A percentile compares a stretch with the other conserved stretches of the same genome.
phyloP scores from a whole-genome alignment of 2,888 invertebrate genomes.

The Rhagonycha lutea region DNA sequence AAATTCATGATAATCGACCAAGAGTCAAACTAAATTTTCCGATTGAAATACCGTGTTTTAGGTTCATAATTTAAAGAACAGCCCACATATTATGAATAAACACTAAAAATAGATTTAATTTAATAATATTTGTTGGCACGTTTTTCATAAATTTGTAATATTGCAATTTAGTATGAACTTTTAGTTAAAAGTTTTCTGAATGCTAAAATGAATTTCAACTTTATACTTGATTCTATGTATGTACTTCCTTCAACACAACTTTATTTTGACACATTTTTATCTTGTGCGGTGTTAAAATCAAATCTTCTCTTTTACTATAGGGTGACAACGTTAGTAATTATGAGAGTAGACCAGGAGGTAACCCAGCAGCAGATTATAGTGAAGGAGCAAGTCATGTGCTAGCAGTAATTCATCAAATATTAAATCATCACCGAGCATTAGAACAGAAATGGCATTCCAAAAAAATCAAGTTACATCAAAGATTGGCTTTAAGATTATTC shows the following conservation, averaged over 20 bases:
- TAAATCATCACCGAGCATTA: constrained; percentile 90
- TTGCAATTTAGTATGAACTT: neutral
- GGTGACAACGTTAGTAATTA: constrained; percentile 61
- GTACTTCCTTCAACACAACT: neutral
- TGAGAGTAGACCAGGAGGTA: constrained; percentile 66
- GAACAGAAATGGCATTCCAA: constrained; percentile 96
- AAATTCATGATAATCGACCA: too few species aligned
- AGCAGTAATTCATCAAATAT: constrained; percentile 94
- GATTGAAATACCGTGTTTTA: too few species aligned
- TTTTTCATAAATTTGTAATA: neutral
- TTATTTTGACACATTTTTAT: neutral
- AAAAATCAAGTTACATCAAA: constrained; percentile 92
- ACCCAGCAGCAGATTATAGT: constrained; percentile 94
- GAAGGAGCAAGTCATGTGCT: constrained; percentile 95
- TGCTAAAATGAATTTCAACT: neutral
- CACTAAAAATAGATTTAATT: neutral
- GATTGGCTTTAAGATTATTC: constrained; percentile 88
- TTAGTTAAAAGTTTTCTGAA: neutral
- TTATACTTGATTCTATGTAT: neutral
- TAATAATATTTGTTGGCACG: neutral
- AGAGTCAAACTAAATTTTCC: too few species aligned
- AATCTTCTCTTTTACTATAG: constrained; percentile 33
- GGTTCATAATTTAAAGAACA: too few species aligned
- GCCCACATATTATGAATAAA: too few species aligned
- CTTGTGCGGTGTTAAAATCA: neutral